phyloP scores from a whole-genome alignment of 2,113 vertebrate species.

The Hypomesus transpacificus region DNA sequence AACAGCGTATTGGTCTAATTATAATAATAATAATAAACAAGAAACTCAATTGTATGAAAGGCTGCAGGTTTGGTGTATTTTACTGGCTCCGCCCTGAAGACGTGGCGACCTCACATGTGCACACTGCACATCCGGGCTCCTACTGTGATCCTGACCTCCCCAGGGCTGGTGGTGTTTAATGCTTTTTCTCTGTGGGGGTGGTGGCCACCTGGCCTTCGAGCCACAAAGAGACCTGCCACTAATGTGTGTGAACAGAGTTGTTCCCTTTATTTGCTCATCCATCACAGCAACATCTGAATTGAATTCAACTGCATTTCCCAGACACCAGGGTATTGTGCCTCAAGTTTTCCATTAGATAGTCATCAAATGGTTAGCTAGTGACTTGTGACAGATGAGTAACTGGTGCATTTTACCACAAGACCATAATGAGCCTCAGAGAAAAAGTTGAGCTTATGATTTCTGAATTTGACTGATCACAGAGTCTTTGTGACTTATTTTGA shows the following conservation, averaged over 20 bases:
- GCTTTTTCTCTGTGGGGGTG: constrained; percentile 4
- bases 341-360: constrained; percentile 6
- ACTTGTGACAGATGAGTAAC: background rate
- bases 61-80: background rate
- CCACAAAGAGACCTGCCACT: constrained; percentile 22
- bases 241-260: constrained; percentile 19
- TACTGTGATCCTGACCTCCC: constrained; percentile 28
- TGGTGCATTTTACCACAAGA: background rate
- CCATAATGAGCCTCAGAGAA: background rate
- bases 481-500: no score
- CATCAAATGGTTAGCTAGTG: background rate
- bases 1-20: no score
- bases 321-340: background rate
- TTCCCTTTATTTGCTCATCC: constrained; percentile 12
- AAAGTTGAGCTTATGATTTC: background rate
- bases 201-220: constrained; percentile 7
- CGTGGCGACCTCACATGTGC: constrained; percentile 37
- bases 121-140: constrained; percentile 11
- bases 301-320: constrained; percentile 28
- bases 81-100: constrained; percentile 11
- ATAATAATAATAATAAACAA: background rate
- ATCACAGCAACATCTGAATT: constrained; percentile 25
- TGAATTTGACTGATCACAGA: no score
- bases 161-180: constrained; percentile 20
- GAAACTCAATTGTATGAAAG: background rate